These are phyloP conservation scores for Ia io DNA, from an alignment of 2,113 vertebrate genomes.

Conservation along the genomic window DNA sequence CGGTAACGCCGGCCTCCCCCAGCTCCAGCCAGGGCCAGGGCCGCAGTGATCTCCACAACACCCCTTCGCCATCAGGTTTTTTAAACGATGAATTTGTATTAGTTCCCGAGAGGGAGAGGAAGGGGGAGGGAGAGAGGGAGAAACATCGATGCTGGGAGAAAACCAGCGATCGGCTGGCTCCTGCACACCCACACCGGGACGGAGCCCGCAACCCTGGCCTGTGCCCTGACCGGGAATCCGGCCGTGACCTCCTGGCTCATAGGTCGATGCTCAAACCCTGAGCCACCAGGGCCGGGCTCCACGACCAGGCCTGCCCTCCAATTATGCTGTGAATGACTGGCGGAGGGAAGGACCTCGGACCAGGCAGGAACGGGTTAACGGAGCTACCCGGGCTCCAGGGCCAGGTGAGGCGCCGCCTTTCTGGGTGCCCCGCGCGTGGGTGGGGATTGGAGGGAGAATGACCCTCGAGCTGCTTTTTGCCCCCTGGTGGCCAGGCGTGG, in stretches of 20 bases:
- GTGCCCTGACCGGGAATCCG: too few relatives aligned
- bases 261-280: too few relatives aligned
- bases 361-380: slow-evolving; percentile 59
- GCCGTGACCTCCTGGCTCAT: too few relatives aligned
- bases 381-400: neutral
- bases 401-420: slow-evolving; percentile 64
- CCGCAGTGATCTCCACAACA: neutral
- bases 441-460: neutral
- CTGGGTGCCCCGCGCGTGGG: slow-evolving; percentile 32
- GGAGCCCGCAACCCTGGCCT: too few relatives aligned
- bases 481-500: slow-evolving; percentile 64
- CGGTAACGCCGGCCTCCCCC: neutral
- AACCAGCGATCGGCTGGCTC: too few relatives aligned
- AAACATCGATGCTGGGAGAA: too few relatives aligned
- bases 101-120: too few relatives aligned
- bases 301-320: neutral
- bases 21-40: neutral
- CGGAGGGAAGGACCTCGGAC: neutral
- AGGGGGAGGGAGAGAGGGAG: too few relatives aligned
- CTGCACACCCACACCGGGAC: neutral
- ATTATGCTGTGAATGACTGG: neutral
- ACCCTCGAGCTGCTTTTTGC: slow-evolving; percentile 18
- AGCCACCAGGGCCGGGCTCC: neutral
- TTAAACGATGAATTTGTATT: too few relatives aligned
- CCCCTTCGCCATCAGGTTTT: neutral